Conservation (phyloP, 2,888 invertebrate species). For the Lasioglossum malachurum region DNA sequence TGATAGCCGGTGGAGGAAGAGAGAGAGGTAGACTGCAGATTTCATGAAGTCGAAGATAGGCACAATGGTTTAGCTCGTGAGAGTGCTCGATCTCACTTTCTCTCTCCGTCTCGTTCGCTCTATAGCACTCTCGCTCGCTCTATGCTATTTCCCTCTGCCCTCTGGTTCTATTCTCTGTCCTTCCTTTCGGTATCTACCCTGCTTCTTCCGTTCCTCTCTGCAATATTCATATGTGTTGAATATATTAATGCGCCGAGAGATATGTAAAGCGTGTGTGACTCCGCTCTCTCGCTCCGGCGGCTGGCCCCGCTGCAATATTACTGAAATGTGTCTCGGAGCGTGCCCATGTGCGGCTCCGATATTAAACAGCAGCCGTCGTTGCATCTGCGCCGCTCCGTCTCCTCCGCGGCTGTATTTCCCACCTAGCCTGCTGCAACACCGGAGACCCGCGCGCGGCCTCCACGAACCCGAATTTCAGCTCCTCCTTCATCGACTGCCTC, state of each 20-base stretch:
- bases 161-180: constrained; percentile 40
- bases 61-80: constrained; percentile 83
- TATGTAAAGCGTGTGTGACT: constrained; percentile 79
- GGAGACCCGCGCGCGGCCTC: constrained; percentile 57
- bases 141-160: constrained; percentile 41
- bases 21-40: constrained; percentile 77
- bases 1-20: constrained; percentile 40
- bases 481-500: constrained; percentile 40
- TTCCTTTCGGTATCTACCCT: constrained; percentile 68
- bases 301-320: constrained; percentile 78
- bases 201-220: constrained; percentile 68
- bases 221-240: constrained; percentile 84
- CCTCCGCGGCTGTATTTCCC: constrained; percentile 54
- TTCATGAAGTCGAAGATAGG: constrained; percentile 84
- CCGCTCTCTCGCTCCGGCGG: constrained; percentile 50
- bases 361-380: constrained; percentile 83
- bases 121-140: constrained; percentile 44
- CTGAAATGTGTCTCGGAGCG: constrained; percentile 83
- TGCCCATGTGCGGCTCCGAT: constrained; percentile 83
- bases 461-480: constrained; percentile 64
- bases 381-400: constrained; percentile 77
- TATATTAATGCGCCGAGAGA: constrained; percentile 83
- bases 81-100: constrained; percentile 66
- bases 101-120: constrained; percentile 50
- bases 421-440: constrained; percentile 48